Evolutionary conservation across 2,888 invertebrate species (phyloP).

Genomic region (Caenorhabditis drosophilae): DNA sequence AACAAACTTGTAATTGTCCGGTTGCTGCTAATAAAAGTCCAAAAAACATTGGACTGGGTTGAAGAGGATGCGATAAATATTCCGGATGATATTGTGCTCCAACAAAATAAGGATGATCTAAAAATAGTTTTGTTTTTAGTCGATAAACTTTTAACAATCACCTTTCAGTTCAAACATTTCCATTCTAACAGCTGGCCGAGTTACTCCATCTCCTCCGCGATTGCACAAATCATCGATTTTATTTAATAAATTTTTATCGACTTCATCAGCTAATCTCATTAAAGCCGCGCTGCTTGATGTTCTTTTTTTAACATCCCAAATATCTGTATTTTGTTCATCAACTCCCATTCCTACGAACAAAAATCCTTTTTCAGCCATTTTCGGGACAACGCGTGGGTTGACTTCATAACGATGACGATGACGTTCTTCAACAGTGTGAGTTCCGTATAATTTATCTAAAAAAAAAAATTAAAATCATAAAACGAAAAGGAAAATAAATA

Average conservation of each 20-base stretch:
- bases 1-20: slow-evolving; percentile 74
- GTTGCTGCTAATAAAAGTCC: slow-evolving; percentile 89
- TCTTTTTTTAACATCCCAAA: slow-evolving; percentile 38
- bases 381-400: slow-evolving; percentile 83
- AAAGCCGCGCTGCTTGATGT: slow-evolving; percentile 54
- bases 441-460: slow-evolving; percentile 57
- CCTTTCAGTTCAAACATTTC: slow-evolving; percentile 86
- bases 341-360: slow-evolving; percentile 79
- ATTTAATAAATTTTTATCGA: slow-evolving; percentile 42
- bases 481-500: background rate
- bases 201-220: slow-evolving; percentile 60
- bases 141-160: too few relatives aligned
- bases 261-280: slow-evolving; percentile 51
- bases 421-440: slow-evolving; percentile 82
- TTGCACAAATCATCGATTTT: slow-evolving; percentile 61
- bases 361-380: slow-evolving; percentile 83
- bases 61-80: slow-evolving; percentile 78
- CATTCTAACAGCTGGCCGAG: slow-evolving; percentile 78
- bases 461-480: background rate
- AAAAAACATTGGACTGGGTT: slow-evolving; percentile 88
- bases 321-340: slow-evolving; percentile 73
- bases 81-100: slow-evolving; percentile 98
- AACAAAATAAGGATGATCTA: slow-evolving; percentile 89
- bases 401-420: slow-evolving; percentile 94
- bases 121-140: too few relatives aligned